Conservation (phyloP, 2,888 invertebrate species). For the Eristalis intricaria region DNA sequence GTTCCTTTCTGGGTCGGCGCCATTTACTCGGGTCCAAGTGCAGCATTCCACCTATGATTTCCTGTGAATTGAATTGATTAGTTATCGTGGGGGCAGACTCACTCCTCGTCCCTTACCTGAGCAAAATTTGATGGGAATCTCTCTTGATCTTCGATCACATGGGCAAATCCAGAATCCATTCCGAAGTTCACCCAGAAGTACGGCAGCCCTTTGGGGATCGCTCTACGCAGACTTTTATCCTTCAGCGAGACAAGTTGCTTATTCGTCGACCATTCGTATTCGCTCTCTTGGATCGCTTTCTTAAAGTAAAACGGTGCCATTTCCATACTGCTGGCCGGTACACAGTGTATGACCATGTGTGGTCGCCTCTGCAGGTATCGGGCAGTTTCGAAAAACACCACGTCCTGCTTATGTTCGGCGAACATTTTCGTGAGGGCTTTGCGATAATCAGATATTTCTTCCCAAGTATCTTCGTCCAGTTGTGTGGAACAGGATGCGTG, state of each 20-base stretch:
- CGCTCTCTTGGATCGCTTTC: conserved; percentile 97
- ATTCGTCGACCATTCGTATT: conserved; percentile 97
- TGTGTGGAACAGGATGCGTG: conserved; percentile 91
- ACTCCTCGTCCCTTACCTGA: conserved; percentile 83
- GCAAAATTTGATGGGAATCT: conserved; percentile 95
- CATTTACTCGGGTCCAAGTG: conserved; percentile 92
- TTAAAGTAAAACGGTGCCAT: conserved; percentile 98
- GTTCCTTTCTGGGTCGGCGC: conserved; percentile 90
- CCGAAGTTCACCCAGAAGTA: conserved; percentile 98
- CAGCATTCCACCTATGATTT: conserved; percentile 97
- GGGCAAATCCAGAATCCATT: conserved; percentile 94
- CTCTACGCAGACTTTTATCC: conserved; percentile 87
- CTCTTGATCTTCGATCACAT: conserved; percentile 97
- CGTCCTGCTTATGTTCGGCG: conserved; percentile 87
- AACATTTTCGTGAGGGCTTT: conserved; percentile 91
- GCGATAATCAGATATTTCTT: conserved; percentile 89
- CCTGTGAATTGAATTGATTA: conserved; percentile 82
- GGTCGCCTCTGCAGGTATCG: conserved; percentile 87
- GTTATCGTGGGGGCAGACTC: conserved; percentile 1
- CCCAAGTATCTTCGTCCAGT: conserved; percentile 97
- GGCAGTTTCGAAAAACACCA: conserved; percentile 95
- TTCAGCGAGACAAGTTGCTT: conserved; percentile 91
- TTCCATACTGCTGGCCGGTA: conserved; percentile 93
- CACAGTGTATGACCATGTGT: conserved; percentile 94
- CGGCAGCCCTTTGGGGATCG: conserved; percentile 95